Base-by-base conservation (phyloP, 2,797 vertebrate genomes). In the Schizopygopsis pylzovi region DNA sequence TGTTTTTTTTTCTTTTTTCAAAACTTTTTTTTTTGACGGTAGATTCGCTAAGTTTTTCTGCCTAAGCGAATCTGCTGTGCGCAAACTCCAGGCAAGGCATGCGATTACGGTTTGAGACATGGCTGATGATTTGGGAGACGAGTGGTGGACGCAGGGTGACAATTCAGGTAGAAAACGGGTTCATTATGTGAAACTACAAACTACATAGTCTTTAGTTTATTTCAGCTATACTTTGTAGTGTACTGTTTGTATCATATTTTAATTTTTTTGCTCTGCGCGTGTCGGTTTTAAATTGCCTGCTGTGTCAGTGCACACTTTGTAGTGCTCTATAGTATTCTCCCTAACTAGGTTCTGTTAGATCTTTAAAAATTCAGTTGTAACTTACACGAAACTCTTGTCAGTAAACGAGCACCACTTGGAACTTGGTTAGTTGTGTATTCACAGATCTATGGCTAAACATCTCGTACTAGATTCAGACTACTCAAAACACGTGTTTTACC, bases 101-200 rank as follows among this genome's bases (percentile, higher is more conserved):
- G 0, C 0, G 6, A 4, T 1, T 78, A 75, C 43, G 10, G 75
- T 37, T 54, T 49, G 22, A 87, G 79, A 73, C 33, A 90, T 90
- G 90, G 88, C 86, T 83, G 90, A 90, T 67, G 90, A 88, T 41
- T 84, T 90, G 59, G 90, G 86, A 87, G 88, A 90, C 79, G 90
- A 90, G 76, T 90, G 90, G 90, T 90, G 90, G 90, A 39, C 22
- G 18, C 82, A 82, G 11, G 80, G 13, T 8, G 82, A 83, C 25
- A 67, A 87, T 85, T 81, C 54, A 39, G 88, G 90, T 90, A 87
- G 73, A 1, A 65, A 65, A 61, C 4, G 7, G 15, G 25, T 49
- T 47, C 10, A 45, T 4, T 54, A 43, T 73, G 4, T 56, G 20
- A 49, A 45, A 39, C n/a, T 45, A 33, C 37, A 49, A 45, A 39